phyloP scores from a whole-genome alignment of 2,888 invertebrate species.

The Tetragonula carbonaria region DNA sequence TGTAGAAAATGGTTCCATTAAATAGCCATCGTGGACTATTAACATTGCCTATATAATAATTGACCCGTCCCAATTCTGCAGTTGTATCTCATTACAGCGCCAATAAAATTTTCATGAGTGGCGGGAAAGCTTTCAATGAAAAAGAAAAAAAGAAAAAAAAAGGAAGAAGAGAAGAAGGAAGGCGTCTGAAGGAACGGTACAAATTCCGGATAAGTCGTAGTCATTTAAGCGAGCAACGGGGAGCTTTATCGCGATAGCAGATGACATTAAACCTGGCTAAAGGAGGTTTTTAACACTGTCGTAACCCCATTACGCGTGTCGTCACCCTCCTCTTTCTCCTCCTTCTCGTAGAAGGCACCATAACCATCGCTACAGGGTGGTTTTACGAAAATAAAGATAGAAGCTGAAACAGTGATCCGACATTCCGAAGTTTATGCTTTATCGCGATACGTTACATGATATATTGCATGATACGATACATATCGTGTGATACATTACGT shows the following conservation, averaged over 20 bases:
- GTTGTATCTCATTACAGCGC: too few relatives aligned
- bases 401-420: conserved; percentile 35
- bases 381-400: conserved; percentile 62
- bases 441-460: too few relatives aligned
- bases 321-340: conserved; percentile 58
- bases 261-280: conserved; percentile 70
- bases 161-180: background rate
- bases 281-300: conserved; percentile 71
- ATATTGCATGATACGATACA: too few relatives aligned
- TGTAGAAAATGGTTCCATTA: too few relatives aligned
- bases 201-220: conserved; percentile 58
- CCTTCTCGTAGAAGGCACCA: conserved; percentile 9
- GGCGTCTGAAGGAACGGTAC: conserved; percentile 11
- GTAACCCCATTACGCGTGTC: conserved; percentile 72
- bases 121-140: background rate
- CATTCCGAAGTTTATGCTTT: conserved; percentile 26
- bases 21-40: too few relatives aligned
- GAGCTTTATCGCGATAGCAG: conserved; percentile 69
- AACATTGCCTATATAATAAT: too few relatives aligned
- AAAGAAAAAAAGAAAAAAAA: background rate
- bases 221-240: conserved; percentile 62
- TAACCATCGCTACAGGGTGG: conserved; percentile 50
- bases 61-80: too few relatives aligned
- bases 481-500: background rate
- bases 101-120: too few relatives aligned